Evolutionary conservation across 1,140 invertebrate genomes (phyloP).

Genomic region (Micrasema minimum): DNA sequence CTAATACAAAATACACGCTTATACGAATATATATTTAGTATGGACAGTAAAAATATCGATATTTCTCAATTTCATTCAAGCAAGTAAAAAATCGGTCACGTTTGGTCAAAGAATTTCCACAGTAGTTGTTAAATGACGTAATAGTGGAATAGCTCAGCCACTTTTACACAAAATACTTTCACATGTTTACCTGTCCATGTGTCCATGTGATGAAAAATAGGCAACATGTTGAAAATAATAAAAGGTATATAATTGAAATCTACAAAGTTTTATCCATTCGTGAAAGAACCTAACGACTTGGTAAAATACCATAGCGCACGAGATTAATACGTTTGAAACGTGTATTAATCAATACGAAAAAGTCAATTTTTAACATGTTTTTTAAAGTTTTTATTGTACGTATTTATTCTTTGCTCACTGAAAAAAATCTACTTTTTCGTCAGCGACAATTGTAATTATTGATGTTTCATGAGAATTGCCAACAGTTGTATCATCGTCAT

Average conservation of each 20-base stretch:
- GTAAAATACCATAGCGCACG: slow-evolving; percentile 4
- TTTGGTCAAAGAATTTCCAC: not conserved
- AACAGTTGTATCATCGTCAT: too few species aligned
- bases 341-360: too few species aligned
- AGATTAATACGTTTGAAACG: not conserved
- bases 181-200: slow-evolving; percentile 18
- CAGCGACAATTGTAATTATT: too few species aligned
- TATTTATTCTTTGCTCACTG: too few species aligned
- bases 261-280: slow-evolving; percentile 34
- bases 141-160: not conserved
- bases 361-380: too few species aligned
- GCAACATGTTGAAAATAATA: slow-evolving; percentile 24
- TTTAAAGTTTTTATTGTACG: too few species aligned
- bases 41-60: not conserved
- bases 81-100: not conserved
- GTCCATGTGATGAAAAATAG: slow-evolving; percentile 26
- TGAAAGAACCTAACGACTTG: slow-evolving; percentile 18
- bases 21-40: too few species aligned
- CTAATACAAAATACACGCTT: too few species aligned
- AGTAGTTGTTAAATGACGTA: not conserved
- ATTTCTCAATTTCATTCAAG: not conserved
- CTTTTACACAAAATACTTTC: slow-evolving; percentile 23
- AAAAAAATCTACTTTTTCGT: too few species aligned
- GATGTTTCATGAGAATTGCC: too few species aligned
- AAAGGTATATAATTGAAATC: slow-evolving; percentile 37